Evolutionary conservation across 1,140 invertebrate species (phyloP).

Genomic region (Ceratina australensis): DNA sequence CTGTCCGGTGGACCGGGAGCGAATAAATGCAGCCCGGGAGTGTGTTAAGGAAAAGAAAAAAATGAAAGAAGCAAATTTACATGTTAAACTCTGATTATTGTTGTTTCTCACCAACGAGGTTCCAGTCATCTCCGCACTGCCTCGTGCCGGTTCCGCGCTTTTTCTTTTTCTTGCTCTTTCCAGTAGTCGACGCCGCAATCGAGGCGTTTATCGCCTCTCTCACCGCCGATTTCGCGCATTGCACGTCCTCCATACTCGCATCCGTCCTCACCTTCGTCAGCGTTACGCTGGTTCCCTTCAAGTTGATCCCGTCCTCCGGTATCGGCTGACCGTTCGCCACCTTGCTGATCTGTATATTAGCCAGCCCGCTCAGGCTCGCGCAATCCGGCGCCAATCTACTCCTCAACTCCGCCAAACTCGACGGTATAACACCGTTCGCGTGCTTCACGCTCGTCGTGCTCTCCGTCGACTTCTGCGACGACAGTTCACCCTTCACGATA

Average conservation of each 20-base stretch:
- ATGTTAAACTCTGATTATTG: constrained; percentile 72
- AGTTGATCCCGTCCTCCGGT: constrained; percentile 76
- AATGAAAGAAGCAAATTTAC: constrained; percentile 69
- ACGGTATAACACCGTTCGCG: constrained; percentile 66
- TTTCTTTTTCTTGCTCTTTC: constrained; percentile 79
- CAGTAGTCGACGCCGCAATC: constrained; percentile 35
- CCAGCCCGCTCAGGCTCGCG: constrained; percentile 69
- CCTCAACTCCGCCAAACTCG: constrained; percentile 71
- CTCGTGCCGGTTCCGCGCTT: constrained; percentile 75
- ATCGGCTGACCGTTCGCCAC: constrained; percentile 76
- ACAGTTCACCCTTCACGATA: constrained; percentile 73
- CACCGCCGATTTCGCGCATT: constrained; percentile 56
- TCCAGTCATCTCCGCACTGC: constrained; percentile 79
- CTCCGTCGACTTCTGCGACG: constrained; percentile 28
- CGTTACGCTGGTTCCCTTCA: constrained; percentile 77
- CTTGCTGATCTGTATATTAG: constrained; percentile 78
- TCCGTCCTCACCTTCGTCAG: constrained; percentile 74
- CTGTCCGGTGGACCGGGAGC: constrained; percentile 10
- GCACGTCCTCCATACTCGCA: constrained; percentile 52
- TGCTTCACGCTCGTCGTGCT: constrained; percentile 43
- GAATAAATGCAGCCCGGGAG: constrained; percentile 14
- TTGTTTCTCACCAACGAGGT: constrained; percentile 80
- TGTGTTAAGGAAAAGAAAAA: constrained; percentile 62
- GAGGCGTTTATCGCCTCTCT: constrained; percentile 69
- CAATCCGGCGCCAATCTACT: constrained; percentile 69